Evolutionary conservation across 1,140 invertebrate species (phyloP).

Genomic region (Temnothorax nylanderi): DNA sequence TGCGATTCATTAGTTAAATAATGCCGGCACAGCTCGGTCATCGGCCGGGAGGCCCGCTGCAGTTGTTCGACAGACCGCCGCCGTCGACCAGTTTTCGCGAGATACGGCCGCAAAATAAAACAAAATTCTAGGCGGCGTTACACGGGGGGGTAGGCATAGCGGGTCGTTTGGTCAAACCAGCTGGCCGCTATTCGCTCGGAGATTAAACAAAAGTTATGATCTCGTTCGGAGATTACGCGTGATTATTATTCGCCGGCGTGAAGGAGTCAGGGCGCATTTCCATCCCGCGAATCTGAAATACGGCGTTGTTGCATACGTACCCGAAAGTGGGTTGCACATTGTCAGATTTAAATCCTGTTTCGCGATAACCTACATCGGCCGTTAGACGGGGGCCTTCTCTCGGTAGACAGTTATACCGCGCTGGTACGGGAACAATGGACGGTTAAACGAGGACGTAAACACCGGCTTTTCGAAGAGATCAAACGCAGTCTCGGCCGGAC

Average conservation of each 20-base stretch:
- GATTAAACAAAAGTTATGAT: constrained; percentile 59
- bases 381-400: constrained; percentile 18
- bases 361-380: constrained; percentile 49
- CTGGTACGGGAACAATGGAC: constrained; percentile 37
- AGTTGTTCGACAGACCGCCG: constrained; percentile 53
- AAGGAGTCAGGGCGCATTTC: constrained; percentile 5
- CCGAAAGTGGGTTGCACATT: constrained; percentile 42
- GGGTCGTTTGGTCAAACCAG: constrained; percentile 39
- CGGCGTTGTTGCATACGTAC: neutral
- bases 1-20: constrained; percentile 72
- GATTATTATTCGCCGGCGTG: constrained; percentile 26
- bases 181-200: constrained; percentile 6
- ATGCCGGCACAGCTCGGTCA: constrained; percentile 58
- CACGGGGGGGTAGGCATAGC: constrained; percentile 13
- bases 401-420: neutral
- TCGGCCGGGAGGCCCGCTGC: constrained; percentile 47
- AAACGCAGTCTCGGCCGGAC: constrained; percentile 4
- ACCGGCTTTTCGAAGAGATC: constrained; percentile 47
- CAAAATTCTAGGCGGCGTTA: constrained; percentile 41
- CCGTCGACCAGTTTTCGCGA: constrained; percentile 59
- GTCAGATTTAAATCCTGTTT: constrained; percentile 50
- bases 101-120: constrained; percentile 33
- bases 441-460: constrained; percentile 49
- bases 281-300: constrained; percentile 35
- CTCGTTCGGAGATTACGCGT: constrained; percentile 21